Base-by-base conservation (phyloP, 2,797 vertebrate genomes). In the Notolabrus celidotus region DNA sequence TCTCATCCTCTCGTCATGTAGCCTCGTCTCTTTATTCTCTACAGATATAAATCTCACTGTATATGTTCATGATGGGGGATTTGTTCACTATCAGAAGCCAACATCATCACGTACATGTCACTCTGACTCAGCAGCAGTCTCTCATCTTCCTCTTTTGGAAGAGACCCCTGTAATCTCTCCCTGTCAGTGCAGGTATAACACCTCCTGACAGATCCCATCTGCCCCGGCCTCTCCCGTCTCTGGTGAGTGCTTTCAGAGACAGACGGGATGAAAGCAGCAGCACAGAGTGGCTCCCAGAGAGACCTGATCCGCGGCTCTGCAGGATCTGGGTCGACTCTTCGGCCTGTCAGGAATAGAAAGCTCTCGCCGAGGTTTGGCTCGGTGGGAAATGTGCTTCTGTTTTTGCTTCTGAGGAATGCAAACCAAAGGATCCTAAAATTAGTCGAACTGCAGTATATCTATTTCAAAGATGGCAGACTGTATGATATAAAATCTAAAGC, bases 331-430 rank as follows among this genome's bases (percentile, higher is more conserved):
- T 84, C 70, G 29, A 36, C 52, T 80, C 72, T 77, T 20, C 46
- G 2, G 65, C 51, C 79, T 71, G 77, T 82, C 74, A 59, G 27
- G 61, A 87, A 90, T 84, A 85, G 79, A 89, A 84, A 67, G 27
- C 69, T 67, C 49, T 74, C 17, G 60, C 14, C 31, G 62, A 77
- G 82, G 79, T 83, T 86, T 83, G 78, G 88, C 84, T 71, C 63
- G 16, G 58, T 19, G 58, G 80, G 85, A 82, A 92, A 90, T 88
- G 82, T 12, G 61, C 74, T 52, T 86, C 70, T 79, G 74, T 86
- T 89, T 85, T 87, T 79, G 70, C 75, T 71, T 60, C 67, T 66
- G 61, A 77, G 89, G 88, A 90, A 88, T 83, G 74, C 20, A 71
- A 86, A 83, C 77, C 86, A 45, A 2, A 45, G 50, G 55, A 71